These are phyloP conservation scores for Ardeotis arabs DNA, from an alignment of 2,113 vertebrate species.

Conservation along the genomic window DNA sequence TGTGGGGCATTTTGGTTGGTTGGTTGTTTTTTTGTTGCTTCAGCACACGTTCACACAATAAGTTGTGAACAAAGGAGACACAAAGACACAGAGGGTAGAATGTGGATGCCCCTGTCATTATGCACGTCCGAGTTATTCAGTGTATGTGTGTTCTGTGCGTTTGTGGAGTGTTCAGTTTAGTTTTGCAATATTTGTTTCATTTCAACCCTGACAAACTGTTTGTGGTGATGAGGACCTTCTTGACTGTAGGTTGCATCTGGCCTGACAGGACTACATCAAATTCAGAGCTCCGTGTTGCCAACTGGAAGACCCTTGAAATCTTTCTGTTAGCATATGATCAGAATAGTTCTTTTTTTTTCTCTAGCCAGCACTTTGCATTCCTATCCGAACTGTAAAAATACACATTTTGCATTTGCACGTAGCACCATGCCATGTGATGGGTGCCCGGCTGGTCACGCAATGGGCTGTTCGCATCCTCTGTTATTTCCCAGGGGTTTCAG, in stretches of 20 bases:
- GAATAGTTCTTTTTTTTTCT: not conserved
- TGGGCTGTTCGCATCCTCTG: not conserved
- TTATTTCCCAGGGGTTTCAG: not conserved
- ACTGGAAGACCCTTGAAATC: not conserved
- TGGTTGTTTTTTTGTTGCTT: not conserved
- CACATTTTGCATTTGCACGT: accelerated
- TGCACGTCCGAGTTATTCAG: accelerated
- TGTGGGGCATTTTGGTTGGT: accelerated
- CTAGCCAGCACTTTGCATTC: not conserved
- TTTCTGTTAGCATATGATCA: not conserved
- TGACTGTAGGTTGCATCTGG: not conserved
- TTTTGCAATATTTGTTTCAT: not conserved
- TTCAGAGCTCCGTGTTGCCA: not conserved
- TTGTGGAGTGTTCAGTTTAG: not conserved
- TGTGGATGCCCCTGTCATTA: not conserved
- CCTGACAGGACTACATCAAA: not conserved
- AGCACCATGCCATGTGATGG: accelerated
- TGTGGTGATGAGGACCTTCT: not conserved
- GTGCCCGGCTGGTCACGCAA: not conserved
- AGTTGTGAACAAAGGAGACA: not conserved
- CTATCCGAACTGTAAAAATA: not conserved
- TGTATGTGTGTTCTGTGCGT: not conserved
- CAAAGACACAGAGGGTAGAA: not conserved
- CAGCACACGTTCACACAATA: accelerated
- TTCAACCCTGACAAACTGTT: not conserved